Evolutionary conservation across 2,113 vertebrate genomes (phyloP).

Genomic region (Scomber japonicus): DNA sequence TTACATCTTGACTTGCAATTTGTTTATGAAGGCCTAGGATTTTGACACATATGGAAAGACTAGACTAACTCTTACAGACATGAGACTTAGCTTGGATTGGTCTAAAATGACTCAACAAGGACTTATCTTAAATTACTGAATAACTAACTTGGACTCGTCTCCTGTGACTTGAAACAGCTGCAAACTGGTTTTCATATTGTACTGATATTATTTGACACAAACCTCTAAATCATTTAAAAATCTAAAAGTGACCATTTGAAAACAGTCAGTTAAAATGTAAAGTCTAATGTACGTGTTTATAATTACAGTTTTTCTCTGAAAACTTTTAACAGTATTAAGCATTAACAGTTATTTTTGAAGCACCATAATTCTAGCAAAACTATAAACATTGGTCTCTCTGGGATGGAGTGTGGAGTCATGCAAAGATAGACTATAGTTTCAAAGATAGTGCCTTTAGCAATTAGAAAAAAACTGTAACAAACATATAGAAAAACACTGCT

Average conservation of each 20-base stretch:
- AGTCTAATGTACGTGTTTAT: background rate
- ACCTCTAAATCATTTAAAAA: background rate
- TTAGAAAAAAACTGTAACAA: background rate
- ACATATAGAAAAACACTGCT: background rate
- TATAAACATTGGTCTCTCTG: no score
- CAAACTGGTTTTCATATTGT: background rate
- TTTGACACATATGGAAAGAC: background rate
- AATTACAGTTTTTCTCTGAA: no score
- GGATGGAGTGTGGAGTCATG: no score
- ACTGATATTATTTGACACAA: background rate
- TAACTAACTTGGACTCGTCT: background rate
- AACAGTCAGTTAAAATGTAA: background rate
- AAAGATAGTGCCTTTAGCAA: no score
- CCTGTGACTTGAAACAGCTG: background rate
- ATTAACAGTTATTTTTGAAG: no score
- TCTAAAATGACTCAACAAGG: background rate
- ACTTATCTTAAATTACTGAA: background rate
- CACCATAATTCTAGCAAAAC: no score
- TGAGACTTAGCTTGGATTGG: background rate
- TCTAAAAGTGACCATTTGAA: background rate
- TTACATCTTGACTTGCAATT: no score
- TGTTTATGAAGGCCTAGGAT: no score
- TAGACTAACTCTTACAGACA: background rate
- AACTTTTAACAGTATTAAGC: no score
- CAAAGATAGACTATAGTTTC: no score